phyloP scores from a whole-genome alignment of 2,113 vertebrate species.

The Myxocyprinus asiaticus region DNA sequence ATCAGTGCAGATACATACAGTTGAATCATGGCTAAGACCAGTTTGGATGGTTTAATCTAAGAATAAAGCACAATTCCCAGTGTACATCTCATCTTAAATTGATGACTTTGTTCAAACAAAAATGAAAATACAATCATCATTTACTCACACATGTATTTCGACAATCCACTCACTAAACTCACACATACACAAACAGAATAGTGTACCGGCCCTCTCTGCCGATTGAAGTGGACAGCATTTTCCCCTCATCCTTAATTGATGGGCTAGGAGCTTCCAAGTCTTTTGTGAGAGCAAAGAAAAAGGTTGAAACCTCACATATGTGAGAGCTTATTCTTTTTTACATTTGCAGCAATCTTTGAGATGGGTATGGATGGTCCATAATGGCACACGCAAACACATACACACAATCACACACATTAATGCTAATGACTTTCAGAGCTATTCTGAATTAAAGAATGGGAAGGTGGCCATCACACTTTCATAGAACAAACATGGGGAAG shows the following conservation, averaged over 20 bases:
- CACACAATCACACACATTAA: conserved; percentile 61
- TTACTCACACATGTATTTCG: no score
- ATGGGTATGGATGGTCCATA: no score
- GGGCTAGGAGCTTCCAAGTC: no score
- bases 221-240: conserved; percentile 70
- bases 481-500: conserved; percentile 7
- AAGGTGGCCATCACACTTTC: conserved; percentile 65
- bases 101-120: no score
- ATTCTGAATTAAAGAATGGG: conserved; percentile 69
- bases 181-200: conserved; percentile 6
- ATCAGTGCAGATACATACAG: background rate
- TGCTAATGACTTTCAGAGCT: conserved; percentile 40
- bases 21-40: background rate
- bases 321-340: conserved; percentile 69
- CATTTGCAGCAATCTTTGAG: conserved; percentile 58
- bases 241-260: conserved; percentile 80
- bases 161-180: no score
- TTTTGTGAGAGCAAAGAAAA: conserved; percentile 59
- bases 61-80: no score
- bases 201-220: conserved; percentile 53
- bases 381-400: no score
- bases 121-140: no score
- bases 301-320: conserved; percentile 63
- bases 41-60: no score
- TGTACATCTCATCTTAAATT: no score